Base-by-base conservation (phyloP, 2,888 invertebrate species). In the Drosophila dives region DNA sequence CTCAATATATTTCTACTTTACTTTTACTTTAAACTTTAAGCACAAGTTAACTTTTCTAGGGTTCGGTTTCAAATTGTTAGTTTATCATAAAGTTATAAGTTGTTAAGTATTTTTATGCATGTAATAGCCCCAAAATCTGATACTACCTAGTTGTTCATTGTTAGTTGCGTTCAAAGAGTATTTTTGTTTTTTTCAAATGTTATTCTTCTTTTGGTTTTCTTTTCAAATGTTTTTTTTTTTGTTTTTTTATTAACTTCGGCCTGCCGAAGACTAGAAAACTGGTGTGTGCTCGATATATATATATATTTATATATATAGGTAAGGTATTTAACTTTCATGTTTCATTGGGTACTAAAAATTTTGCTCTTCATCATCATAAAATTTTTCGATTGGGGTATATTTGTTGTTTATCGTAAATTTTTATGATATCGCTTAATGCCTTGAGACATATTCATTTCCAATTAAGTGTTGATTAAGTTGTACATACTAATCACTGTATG, bases 151-250 rank as follows among this genome's bases (percentile, higher is more conserved):
- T 72, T 51, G 54, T 74, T 51, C 51, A 62, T 42, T 62, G 48
- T 42, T 75, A 65, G 62, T 55, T 67, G 38, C 33, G 26, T 75
- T 79, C 66, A 71, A 75, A 79, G 80, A 79, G 79, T 66, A 71
- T 75, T 65, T 32, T 48, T 51, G 15, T 26, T 26, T 17, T 49
- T 26, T 49, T 49, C 26, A 49, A 26, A 23, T 26, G 49, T 49
- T 49, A 10, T 55, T 64, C 17, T 36, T 49, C 7, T 50, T 60
- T 48, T 50, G 29, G 29, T 26, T 26, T 50, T 62, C 38, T 64
- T 8, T 48, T 65, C 23, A 23, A 23, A 23, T 23, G 23, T 23
- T 23, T 23, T 23, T 23, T 23, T 23, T 23, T 55, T 61, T 33
- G 34, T 38, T 51, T 42, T 64, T 8, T 40, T 65, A n/a, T 12